These are phyloP conservation scores for Molorchus minor DNA, from an alignment of 2,888 invertebrate species.

Conservation along the genomic window DNA sequence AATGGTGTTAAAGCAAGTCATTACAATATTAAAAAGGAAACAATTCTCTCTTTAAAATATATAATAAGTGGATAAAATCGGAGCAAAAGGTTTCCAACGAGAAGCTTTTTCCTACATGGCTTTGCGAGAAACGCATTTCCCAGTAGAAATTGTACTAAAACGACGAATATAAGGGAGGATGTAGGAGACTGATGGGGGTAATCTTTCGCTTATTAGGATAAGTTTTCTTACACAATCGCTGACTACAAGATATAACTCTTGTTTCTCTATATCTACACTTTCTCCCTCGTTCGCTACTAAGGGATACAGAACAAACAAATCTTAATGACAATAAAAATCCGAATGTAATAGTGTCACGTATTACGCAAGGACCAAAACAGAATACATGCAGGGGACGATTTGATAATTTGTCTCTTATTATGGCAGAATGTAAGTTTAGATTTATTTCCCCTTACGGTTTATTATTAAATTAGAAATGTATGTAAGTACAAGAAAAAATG, in stretches of 20 bases:
- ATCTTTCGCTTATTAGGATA: constrained; percentile 22
- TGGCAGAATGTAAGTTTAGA: too few species aligned
- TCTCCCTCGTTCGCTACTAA: background rate
- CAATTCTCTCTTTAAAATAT: too few species aligned
- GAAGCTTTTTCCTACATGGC: background rate
- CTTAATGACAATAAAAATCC: constrained; percentile 3
- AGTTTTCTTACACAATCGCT: constrained; percentile 21
- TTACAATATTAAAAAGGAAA: too few species aligned
- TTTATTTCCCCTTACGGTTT: too few species aligned
- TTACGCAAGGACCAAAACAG: background rate
- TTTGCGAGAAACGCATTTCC: background rate
- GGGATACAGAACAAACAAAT: background rate
- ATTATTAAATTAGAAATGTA: too few species aligned
- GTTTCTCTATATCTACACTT: constrained; percentile 8
- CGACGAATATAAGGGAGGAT: constrained; percentile 14
- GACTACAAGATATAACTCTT: constrained; percentile 15
- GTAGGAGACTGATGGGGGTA: constrained; percentile 16
- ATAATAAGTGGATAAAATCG: too few species aligned
- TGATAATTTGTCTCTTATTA: background rate
- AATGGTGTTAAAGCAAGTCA: too few species aligned
- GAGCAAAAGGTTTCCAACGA: too few species aligned
- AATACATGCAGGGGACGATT: background rate
- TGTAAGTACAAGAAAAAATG: too few species aligned
- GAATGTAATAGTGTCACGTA: background rate
- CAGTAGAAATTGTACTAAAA: constrained; percentile 13